Base-by-base conservation (phyloP, 2,113 vertebrate species). In the Sebastes fasciatus region DNA sequence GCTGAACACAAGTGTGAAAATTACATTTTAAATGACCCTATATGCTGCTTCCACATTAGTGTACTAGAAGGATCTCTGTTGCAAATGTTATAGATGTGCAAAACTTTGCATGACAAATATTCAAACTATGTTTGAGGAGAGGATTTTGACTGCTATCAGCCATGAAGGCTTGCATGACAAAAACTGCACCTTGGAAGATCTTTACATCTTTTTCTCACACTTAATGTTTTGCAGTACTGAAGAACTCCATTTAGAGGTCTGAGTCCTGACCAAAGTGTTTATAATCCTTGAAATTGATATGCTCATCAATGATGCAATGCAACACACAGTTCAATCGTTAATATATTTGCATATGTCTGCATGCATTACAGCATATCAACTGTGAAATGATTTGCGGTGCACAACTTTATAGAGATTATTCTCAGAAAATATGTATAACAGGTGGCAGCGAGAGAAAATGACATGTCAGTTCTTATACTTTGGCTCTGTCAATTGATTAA, bases 61-160 rank as follows among this genome's bases (percentile, higher is more conserved):
- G 49, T 17, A 54, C 17, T 23, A n/a, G 5, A 26, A 23, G 5
- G 11, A 34, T 11, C 34, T 46, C 17, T 34, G 11, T 49, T 49
- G 9, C 48, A 49, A 49, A 49, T 49, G 9, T 51, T 23, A 42
- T 14, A 26, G 9, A 49, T 2, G 5, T 49, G 13, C 48, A 49
- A 23, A 58, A 63, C 34, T 63, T 72, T 69, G 61, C 62, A 64
- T 61, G 62, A 60, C 16, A 79, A 73, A 69, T 69, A 69, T 68
- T 85, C 23, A 72, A 58, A 77, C 55, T 9, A 46, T 52, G 26
- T 68, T 67, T 54, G 55, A 79, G 54, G 48, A 61, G 19, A 79
- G 58, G 6, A 54, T 2, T 49, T 77, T 34, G n/a, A 55, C 54
- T 4, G 23, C 55, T 46, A 67, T 8, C 8, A 76, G 48, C 17